phyloP scores from a whole-genome alignment of 2,113 vertebrate genomes.

The Eubucco bourcierii region DNA sequence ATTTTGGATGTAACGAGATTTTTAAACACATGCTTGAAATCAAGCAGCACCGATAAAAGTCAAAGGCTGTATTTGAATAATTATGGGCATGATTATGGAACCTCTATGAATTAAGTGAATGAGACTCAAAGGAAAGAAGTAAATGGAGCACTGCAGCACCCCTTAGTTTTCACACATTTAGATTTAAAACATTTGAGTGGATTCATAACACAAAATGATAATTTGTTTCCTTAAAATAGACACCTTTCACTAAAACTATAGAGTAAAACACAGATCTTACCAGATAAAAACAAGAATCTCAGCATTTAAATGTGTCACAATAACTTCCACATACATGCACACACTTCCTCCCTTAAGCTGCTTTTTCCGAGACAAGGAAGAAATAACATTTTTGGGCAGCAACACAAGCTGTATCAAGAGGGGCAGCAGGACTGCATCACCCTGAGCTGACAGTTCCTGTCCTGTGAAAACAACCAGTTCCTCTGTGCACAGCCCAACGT shows the following conservation, averaged over 20 bases:
- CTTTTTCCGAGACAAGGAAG: background rate
- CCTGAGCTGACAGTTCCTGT: background rate
- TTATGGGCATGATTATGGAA: background rate
- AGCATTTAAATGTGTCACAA: background rate
- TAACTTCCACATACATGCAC: background rate
- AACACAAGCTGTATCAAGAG: background rate
- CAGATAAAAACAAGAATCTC: background rate
- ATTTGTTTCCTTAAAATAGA: slow-evolving; percentile 46
- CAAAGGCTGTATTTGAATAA: slow-evolving; percentile 27
- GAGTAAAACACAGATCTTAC: background rate
- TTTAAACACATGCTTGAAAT: slow-evolving; percentile 45
- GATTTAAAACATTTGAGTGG: slow-evolving; percentile 35
- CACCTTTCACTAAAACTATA: background rate
- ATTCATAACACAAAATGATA: slow-evolving; percentile 17
- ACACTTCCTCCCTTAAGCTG: background rate
- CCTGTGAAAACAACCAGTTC: background rate
- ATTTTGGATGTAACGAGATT: slow-evolving; percentile 6
- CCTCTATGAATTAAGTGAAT: slow-evolving; percentile 20
- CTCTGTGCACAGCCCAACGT: background rate
- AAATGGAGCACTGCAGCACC: background rate
- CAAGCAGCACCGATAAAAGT: slow-evolving; percentile 16
- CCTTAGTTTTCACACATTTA: slow-evolving; percentile 40
- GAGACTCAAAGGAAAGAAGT: background rate
- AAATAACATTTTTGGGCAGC: background rate
- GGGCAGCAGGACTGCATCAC: background rate